phyloP scores from a whole-genome alignment of 2,888 invertebrate genomes.

The Alcis repandata region DNA sequence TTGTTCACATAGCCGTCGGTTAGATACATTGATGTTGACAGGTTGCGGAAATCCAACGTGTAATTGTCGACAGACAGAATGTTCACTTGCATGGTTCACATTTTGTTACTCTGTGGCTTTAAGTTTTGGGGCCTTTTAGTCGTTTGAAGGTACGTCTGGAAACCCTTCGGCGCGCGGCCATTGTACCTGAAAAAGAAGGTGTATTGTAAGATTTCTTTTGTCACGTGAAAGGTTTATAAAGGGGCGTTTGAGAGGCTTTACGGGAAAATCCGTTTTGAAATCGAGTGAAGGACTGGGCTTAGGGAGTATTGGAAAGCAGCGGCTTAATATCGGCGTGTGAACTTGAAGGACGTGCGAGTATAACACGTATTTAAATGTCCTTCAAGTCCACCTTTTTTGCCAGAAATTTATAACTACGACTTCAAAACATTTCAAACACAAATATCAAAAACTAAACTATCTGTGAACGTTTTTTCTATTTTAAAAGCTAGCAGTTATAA shows the following conservation, averaged over 20 bases:
- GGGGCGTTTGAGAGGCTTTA: slow-evolving; percentile 36
- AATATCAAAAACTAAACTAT: too few relatives aligned
- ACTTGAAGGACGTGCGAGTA: slow-evolving; percentile 6
- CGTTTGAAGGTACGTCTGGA: slow-evolving; percentile 23
- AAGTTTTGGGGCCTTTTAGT: slow-evolving; percentile 45
- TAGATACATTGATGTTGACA: slow-evolving; percentile 81
- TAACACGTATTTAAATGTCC: too few relatives aligned
- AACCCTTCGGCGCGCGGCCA: slow-evolving; percentile 32
- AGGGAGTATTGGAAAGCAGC: slow-evolving; percentile 23
- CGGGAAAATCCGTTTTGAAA: slow-evolving; percentile 37
- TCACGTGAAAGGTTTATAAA: slow-evolving; percentile 33
- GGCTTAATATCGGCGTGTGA: slow-evolving; percentile 19
- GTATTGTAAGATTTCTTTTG: slow-evolving; percentile 44
- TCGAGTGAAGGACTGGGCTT: slow-evolving; percentile 33
- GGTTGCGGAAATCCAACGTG: slow-evolving; percentile 71
- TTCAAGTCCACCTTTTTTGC: too few relatives aligned
- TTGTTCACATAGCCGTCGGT: slow-evolving; percentile 74
- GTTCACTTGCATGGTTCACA: slow-evolving; percentile 78
- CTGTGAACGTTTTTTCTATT: too few relatives aligned
- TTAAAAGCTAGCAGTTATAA: too few relatives aligned
- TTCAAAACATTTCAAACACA: too few relatives aligned
- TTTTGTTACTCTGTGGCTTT: slow-evolving; percentile 46
- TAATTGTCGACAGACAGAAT: slow-evolving; percentile 68
- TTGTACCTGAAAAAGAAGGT: slow-evolving; percentile 47
- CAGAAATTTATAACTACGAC: too few relatives aligned